Evolutionary conservation across 1,140 invertebrate genomes (phyloP).

Genomic region (Macrotrachela quadricornifera): DNA sequence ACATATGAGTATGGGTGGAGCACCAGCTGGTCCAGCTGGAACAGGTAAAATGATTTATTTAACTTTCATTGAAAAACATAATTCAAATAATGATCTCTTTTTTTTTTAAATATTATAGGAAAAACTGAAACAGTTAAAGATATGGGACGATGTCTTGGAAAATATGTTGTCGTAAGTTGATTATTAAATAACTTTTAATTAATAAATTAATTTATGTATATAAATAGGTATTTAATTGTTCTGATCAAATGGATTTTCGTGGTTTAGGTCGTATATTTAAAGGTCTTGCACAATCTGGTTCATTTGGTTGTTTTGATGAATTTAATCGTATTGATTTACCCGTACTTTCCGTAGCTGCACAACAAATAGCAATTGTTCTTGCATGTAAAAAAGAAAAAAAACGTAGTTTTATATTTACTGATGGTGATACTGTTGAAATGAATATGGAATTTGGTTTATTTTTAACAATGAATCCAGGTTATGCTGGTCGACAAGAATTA

Average conservation of each 20-base stretch:
- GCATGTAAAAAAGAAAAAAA: conserved; percentile 71
- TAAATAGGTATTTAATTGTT: conserved; percentile 62
- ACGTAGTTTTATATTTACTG: conserved; percentile 69
- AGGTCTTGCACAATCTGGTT: conserved; percentile 73
- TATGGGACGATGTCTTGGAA: conserved; percentile 87
- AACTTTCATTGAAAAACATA: no score
- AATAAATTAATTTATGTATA: no score
- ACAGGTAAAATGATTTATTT: conserved; percentile 70
- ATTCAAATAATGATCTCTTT: no score
- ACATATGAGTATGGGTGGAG: conserved; percentile 83
- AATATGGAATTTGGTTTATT: conserved; percentile 90
- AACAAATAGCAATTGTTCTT: conserved; percentile 75
- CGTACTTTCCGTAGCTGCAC: conserved; percentile 79
- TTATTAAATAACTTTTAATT: no score
- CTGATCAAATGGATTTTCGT: conserved; percentile 93
- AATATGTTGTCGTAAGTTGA: conserved; percentile 58
- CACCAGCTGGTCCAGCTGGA: conserved; percentile 62
- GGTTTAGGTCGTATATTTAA: conserved; percentile 70
- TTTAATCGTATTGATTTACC: conserved; percentile 87
- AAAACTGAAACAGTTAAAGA: conserved; percentile 93
- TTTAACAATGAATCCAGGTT: conserved; percentile 92
- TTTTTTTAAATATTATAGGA: conserved; percentile 40
- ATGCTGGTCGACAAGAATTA: conserved; percentile 77
- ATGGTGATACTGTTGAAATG: conserved; percentile 73
- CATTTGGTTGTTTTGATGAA: conserved; percentile 89